Percentiles rank a stretch among this genome's conserved stretches.
phyloP scores from a whole-genome alignment of 92 coral and sea anemone species.

The Diadumene lineata region DNA sequence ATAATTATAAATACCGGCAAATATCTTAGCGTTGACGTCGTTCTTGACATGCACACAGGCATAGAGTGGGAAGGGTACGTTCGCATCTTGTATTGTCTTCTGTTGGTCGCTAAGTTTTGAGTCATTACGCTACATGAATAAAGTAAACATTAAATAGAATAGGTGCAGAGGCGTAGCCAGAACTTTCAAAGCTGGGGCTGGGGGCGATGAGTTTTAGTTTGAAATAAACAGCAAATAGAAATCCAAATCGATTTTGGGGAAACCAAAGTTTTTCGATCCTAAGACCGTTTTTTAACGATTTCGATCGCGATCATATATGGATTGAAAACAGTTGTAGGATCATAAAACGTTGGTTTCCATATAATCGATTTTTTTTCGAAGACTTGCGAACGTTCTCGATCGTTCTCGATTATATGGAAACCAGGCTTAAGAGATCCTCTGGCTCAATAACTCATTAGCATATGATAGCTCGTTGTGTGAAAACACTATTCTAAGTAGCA shows the following conservation, averaged over 20 bases:
- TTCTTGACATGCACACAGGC: constrained; percentile 53
- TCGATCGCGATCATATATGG: no score
- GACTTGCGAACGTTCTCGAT: no score
- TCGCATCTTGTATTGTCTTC: constrained; percentile 34
- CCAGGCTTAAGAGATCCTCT: no score
- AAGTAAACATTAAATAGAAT: no score
- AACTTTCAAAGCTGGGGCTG: not conserved
- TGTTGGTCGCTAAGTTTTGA: constrained; percentile 37
- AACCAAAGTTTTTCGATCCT: no score
- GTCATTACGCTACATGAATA: not conserved
- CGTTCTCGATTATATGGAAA: no score
- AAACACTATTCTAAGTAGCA: no score
- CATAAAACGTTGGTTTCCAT: no score
- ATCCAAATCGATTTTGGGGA: not conserved
- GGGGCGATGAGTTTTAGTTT: not conserved
- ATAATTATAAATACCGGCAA: constrained; percentile 46
- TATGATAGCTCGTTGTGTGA: not conserved
- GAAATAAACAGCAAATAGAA: not conserved
- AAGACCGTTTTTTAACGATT: no score
- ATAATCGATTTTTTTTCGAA: no score
- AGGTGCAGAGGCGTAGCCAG: no score
- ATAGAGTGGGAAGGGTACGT: constrained; percentile 51
- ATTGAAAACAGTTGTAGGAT: no score
- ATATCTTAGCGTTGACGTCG: constrained; percentile 42
- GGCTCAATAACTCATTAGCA: not conserved